A percentile compares a stretch with the other conserved stretches of the same genome.
Evolutionary conservation across 2,888 invertebrate species (phyloP).

Genomic region (Cephus pygmeus): DNA sequence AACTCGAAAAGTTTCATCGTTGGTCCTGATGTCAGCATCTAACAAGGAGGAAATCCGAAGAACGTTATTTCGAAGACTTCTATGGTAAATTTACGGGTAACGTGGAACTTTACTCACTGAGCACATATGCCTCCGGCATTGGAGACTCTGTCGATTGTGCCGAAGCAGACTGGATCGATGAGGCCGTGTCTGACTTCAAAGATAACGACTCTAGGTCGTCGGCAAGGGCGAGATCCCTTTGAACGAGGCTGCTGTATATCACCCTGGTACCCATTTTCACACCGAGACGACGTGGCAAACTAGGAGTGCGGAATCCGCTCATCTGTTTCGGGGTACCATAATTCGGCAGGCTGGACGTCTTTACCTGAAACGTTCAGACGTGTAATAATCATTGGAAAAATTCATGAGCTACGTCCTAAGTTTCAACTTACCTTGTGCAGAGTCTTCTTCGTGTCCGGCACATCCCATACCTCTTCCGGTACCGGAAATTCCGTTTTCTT

Average conservation of each 20-base stretch:
- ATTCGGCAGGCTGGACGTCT: conserved; percentile 59
- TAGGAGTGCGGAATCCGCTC: conserved; percentile 54
- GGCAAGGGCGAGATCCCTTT: conserved; percentile 54
- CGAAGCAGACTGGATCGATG: conserved; percentile 57
- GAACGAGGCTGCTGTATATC: conserved; percentile 67
- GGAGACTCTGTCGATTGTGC: conserved; percentile 62
- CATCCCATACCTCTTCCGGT: conserved; percentile 58
- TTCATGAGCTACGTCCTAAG: neutral
- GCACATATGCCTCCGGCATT: conserved; percentile 68
- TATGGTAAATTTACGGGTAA: neutral
- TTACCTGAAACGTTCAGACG: conserved; percentile 40
- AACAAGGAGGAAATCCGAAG: conserved; percentile 12
- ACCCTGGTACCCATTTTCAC: conserved; percentile 82
- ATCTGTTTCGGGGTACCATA: conserved; percentile 52
- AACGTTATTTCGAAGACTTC: neutral
- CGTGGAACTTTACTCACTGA: conserved; percentile 63
- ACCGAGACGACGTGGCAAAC: conserved; percentile 70
- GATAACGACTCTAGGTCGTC: conserved; percentile 60
- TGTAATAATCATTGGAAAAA: neutral
- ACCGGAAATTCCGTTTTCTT: conserved; percentile 51
- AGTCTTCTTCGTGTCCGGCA: conserved; percentile 45
- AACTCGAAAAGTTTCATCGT: conserved; percentile 65
- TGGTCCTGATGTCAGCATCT: conserved; percentile 70
- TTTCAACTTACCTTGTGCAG: conserved; percentile 43
- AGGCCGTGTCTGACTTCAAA: conserved; percentile 58